phyloP scores from a whole-genome alignment of 1,140 invertebrate genomes.

The Penaeus vannamei region DNA sequence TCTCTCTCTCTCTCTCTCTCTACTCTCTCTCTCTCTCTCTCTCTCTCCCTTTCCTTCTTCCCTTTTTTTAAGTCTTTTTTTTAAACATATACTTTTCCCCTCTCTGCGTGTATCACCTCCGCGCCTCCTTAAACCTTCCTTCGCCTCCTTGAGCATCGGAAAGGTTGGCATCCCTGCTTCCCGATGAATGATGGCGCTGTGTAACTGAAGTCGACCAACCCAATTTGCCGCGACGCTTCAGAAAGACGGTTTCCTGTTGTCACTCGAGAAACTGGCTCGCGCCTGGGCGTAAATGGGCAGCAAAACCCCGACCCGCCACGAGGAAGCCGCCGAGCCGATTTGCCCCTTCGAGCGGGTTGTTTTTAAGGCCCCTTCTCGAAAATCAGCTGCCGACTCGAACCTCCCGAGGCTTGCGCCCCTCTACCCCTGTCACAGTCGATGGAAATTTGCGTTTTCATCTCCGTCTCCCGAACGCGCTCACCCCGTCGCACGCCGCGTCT shows the following conservation, averaged over 20 bases:
- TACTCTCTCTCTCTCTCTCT: not conserved
- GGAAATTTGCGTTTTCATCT: conserved; percentile 29
- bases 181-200: conserved; percentile 24
- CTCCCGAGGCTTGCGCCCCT: not conserved
- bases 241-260: conserved; percentile 23
- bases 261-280: conserved; percentile 20
- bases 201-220: conserved; percentile 22
- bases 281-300: not conserved
- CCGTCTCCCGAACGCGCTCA: not conserved
- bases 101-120: not conserved
- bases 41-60: not conserved
- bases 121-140: not conserved
- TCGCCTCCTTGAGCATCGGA: not conserved
- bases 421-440: not conserved
- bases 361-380: not conserved
- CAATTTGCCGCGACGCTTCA: conserved; percentile 26
- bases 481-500: not conserved
- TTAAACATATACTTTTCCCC: not conserved
- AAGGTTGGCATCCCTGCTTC: no score
- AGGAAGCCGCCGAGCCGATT: not conserved
- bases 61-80: not conserved
- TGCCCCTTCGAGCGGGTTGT: not conserved
- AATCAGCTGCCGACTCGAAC: not conserved
- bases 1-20: not conserved
- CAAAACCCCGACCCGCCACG: not conserved